Conservation (phyloP, 2,888 invertebrate species). For the Drosophila barbarae region DNA sequence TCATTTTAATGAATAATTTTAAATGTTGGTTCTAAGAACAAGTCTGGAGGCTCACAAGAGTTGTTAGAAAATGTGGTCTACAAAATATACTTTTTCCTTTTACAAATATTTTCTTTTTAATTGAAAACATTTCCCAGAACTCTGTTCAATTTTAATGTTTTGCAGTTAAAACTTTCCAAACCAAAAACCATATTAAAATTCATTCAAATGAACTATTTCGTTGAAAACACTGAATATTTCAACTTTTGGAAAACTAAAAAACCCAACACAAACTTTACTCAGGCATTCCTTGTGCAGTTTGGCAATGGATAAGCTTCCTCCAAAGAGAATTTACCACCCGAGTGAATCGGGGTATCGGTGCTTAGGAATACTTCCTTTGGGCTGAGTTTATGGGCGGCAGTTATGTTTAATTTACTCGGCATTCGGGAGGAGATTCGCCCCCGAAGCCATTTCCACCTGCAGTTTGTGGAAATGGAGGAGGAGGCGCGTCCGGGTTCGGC, state of each 20-base stretch:
- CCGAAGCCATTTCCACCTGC: slow-evolving; percentile 34
- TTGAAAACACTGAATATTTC: slow-evolving; percentile 1
- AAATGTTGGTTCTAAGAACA: background rate
- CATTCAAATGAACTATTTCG: slow-evolving; percentile 4
- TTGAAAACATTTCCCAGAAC: background rate
- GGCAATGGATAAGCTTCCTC: background rate
- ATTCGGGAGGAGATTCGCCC: background rate
- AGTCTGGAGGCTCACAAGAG: background rate
- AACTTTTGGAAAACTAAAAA: slow-evolving; percentile 1
- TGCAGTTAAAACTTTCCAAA: background rate
- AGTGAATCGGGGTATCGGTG: background rate
- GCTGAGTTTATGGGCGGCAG: slow-evolving; percentile 24
- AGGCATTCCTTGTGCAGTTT: slow-evolving; percentile 1
- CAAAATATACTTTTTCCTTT: background rate
- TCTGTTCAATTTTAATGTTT: background rate
- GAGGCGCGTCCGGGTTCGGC: background rate
- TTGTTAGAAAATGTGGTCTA: background rate
- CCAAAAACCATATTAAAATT: background rate
- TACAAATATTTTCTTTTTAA: background rate
- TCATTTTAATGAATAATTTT: slow-evolving; percentile 40
- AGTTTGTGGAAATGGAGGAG: slow-evolving; percentile 7
- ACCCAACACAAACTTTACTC: slow-evolving; percentile 6
- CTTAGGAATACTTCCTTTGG: slow-evolving; percentile 16
- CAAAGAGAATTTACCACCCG: slow-evolving; percentile 3
- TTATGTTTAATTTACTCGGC: slow-evolving; percentile 41